Evolutionary conservation across 2,113 vertebrate species (phyloP).

Genomic region (Otis tarda): DNA sequence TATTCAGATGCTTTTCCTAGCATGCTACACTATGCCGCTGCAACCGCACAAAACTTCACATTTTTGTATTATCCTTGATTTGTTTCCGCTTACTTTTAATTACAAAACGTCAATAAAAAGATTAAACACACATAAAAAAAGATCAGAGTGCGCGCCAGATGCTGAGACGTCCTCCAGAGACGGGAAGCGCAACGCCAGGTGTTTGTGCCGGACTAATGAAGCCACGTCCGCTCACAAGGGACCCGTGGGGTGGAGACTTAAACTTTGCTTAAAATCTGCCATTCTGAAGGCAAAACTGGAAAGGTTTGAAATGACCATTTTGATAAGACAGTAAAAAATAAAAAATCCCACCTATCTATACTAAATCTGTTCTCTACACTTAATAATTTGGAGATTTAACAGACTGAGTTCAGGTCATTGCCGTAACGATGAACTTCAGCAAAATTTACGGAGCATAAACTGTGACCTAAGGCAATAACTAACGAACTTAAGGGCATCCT

Average conservation of each 20-base stretch:
- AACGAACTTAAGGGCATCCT: conserved; percentile 80
- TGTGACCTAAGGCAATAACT: conserved; percentile 81
- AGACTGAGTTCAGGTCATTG: conserved; percentile 47
- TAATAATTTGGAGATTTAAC: conserved; percentile 28
- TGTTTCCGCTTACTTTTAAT: conserved; percentile 45
- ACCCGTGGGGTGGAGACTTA: conserved; percentile 23
- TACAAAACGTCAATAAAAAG: conserved; percentile 42
- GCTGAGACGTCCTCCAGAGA: conserved; percentile 76
- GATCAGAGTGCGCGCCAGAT: conserved; percentile 81
- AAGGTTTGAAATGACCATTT: background rate
- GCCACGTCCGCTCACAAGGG: conserved; percentile 57
- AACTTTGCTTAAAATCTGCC: conserved; percentile 29
- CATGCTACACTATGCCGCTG: background rate
- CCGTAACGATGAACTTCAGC: conserved; percentile 39
- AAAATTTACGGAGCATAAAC: conserved; percentile 68
- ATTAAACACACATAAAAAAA: conserved; percentile 46
- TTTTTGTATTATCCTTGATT: background rate
- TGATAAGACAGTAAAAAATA: background rate
- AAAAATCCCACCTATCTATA: fast-evolving
- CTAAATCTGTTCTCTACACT: background rate
- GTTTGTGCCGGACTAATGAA: conserved; percentile 81
- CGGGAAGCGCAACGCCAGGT: conserved; percentile 78
- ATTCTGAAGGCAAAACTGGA: background rate
- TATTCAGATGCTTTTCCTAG: background rate
- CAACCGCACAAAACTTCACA: background rate